Evolutionary conservation across 1,140 invertebrate genomes (phyloP).

Genomic region (Lasaia peninsularis): DNA sequence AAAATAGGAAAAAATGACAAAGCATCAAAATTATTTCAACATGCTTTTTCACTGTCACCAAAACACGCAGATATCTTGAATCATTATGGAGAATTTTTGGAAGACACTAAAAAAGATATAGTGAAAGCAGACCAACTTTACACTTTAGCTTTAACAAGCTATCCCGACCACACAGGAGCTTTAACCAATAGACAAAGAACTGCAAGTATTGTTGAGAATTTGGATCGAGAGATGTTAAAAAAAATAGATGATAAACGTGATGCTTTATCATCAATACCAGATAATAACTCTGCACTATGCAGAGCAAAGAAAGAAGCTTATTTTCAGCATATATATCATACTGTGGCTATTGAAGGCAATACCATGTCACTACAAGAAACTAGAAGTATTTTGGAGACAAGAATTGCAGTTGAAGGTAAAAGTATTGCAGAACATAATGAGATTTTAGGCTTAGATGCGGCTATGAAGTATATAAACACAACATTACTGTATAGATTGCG

Average conservation of each 20-base stretch:
- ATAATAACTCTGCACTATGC: conserved; percentile 86
- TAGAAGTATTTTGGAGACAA: conserved; percentile 93
- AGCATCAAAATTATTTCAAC: conserved; percentile 92
- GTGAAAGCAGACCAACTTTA: conserved; percentile 94
- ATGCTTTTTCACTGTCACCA: conserved; percentile 93
- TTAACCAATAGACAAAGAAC: conserved; percentile 90
- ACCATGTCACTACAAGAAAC: conserved; percentile 97
- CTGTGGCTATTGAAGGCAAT: conserved; percentile 98
- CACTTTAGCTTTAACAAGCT: conserved; percentile 86
- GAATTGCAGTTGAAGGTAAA: conserved; percentile 94
- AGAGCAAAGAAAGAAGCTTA: conserved; percentile 96
- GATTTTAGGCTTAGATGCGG: conserved; percentile 94
- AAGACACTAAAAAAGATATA: conserved; percentile 90
- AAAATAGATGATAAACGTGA: conserved; percentile 93
- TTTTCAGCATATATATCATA: conserved; percentile 98
- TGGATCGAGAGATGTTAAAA: conserved; percentile 88
- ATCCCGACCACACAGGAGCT: conserved; percentile 89
- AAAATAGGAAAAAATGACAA: conserved; percentile 89
- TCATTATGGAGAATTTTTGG: conserved; percentile 95
- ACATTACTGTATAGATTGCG: conserved; percentile 88
- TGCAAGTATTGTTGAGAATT: conserved; percentile 91
- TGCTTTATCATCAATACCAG: conserved; percentile 87
- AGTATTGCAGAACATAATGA: conserved; percentile 98
- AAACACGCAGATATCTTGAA: conserved; percentile 94
- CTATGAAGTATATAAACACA: conserved; percentile 97